Conservation (phyloP, 2,113 vertebrate species). For the Cygnus atratus region DNA sequence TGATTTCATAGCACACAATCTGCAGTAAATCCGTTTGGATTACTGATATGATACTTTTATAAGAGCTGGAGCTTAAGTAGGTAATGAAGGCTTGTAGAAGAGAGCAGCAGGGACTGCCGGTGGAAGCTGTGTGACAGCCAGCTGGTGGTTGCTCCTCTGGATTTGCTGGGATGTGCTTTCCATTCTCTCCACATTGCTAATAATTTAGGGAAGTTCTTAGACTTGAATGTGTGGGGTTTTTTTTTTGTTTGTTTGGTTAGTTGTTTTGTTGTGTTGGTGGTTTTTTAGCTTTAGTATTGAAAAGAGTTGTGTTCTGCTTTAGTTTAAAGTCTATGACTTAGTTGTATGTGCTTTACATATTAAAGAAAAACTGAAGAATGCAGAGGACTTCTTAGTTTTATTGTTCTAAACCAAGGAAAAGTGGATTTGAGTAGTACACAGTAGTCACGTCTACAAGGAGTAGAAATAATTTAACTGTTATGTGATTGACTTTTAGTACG, state of each 20-base stretch:
- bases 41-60: background rate
- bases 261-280: background rate
- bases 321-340: background rate
- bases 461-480: background rate
- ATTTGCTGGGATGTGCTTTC: background rate
- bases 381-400: background rate
- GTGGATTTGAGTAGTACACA: background rate
- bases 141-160: background rate
- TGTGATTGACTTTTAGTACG: background rate
- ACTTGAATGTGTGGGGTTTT: background rate
- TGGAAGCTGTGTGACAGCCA: background rate
- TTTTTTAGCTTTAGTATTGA: background rate
- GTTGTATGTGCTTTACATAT: background rate
- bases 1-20: background rate
- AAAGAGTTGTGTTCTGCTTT: background rate
- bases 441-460: background rate
- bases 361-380: background rate
- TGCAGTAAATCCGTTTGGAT: background rate
- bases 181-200: background rate
- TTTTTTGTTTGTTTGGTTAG: background rate
- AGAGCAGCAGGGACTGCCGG: background rate
- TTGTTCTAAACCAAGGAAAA: background rate
- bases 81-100: fast-evolving
- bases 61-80: background rate
- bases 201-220: background rate